These are phyloP conservation scores for Podiceps cristatus DNA, from an alignment of 2,113 vertebrate genomes.

Conservation along the genomic window DNA sequence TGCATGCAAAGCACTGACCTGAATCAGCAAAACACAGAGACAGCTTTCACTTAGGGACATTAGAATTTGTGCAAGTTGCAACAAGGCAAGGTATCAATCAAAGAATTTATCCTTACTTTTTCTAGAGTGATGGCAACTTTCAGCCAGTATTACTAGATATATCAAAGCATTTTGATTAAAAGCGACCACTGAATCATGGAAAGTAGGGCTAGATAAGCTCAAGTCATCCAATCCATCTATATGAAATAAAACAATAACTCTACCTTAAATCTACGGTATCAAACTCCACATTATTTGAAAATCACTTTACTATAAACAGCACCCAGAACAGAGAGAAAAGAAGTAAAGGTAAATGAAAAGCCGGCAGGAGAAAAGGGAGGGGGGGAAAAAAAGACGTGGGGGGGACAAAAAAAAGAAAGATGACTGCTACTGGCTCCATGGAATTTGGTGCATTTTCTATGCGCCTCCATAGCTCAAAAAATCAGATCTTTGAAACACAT, in stretches of 20 bases:
- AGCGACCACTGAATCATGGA: background rate
- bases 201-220: background rate
- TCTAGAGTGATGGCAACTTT: background rate
- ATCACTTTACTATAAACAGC: background rate
- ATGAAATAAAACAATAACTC: background rate
- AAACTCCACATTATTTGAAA: background rate
- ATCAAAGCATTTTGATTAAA: conserved; percentile 11
- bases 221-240: background rate
- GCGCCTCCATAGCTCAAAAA: background rate
- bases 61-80: background rate
- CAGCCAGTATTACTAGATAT: background rate
- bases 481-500: background rate
- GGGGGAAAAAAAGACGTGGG: no score
- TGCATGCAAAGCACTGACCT: background rate
- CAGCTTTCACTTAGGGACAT: background rate
- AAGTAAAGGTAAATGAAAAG: background rate
- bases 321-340: background rate
- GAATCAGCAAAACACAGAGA: background rate
- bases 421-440: background rate
- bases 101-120: background rate
- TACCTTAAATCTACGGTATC: background rate
- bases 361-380: background rate
- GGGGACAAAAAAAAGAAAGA: background rate
- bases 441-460: background rate
- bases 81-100: background rate